phyloP scores from a whole-genome alignment of 2,888 invertebrate species.

The Diabrotica balteata region DNA sequence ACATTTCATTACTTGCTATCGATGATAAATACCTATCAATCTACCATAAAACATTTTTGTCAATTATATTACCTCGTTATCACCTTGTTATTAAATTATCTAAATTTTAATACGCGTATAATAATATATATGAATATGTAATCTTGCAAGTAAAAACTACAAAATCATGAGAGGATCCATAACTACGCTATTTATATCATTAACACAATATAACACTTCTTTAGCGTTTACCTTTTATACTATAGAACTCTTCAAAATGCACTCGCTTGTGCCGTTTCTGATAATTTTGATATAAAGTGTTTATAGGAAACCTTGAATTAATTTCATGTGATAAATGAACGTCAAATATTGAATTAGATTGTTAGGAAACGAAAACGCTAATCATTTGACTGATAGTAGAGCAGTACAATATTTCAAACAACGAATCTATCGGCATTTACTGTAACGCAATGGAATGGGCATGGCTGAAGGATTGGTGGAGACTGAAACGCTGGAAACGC shows the following conservation, averaged over 20 bases:
- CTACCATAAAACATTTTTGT: too few relatives aligned
- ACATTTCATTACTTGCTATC: too few relatives aligned
- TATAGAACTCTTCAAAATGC: too few relatives aligned
- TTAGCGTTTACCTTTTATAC: too few relatives aligned
- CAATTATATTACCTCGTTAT: too few relatives aligned
- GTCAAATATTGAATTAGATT: constrained; percentile 31
- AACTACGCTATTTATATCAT: too few relatives aligned
- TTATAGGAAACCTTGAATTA: constrained; percentile 30
- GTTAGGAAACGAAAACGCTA: constrained; percentile 29
- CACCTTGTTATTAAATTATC: too few relatives aligned
- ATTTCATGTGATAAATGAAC: constrained; percentile 32
- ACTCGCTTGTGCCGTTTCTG: not conserved
- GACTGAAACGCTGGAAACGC: constrained; percentile 73
- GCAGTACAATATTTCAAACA: constrained; percentile 21
- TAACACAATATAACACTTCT: not conserved
- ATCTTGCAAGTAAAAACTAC: too few relatives aligned
- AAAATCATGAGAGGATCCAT: too few relatives aligned
- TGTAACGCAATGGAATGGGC: constrained; percentile 73
- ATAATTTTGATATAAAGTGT: constrained; percentile 14
- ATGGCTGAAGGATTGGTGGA: constrained; percentile 84
- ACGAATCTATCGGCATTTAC: not conserved
- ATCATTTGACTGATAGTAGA: constrained; percentile 15
- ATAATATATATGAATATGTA: too few relatives aligned
- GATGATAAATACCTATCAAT: too few relatives aligned
- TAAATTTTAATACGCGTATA: too few relatives aligned